These are phyloP conservation scores for Heliconius erato DNA, from an alignment of 2,888 invertebrate species.

Conservation along the genomic window DNA sequence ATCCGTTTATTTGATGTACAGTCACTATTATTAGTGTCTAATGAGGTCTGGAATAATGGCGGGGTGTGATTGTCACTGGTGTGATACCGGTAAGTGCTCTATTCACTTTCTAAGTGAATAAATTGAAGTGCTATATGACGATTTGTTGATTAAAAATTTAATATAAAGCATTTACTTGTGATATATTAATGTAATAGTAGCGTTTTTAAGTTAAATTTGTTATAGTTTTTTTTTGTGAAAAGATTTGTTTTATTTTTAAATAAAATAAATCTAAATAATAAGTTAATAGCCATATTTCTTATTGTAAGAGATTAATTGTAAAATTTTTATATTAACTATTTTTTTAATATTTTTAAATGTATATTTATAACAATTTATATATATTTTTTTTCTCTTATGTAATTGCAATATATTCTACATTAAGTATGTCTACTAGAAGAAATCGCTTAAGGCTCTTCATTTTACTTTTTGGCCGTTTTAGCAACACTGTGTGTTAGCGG, in stretches of 20 bases:
- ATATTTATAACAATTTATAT: too few species aligned
- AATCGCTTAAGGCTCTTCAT: too few species aligned
- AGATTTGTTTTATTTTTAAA: neutral
- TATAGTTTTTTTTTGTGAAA: neutral
- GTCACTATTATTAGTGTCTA: constrained; percentile 37
- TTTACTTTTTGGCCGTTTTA: too few species aligned
- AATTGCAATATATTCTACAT: too few species aligned
- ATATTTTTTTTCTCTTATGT: too few species aligned
- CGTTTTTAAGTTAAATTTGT: neutral
- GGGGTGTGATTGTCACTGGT: constrained; percentile 37
- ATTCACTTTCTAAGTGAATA: constrained; percentile 35
- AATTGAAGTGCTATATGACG: constrained; percentile 27
- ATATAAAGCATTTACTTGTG: neutral
- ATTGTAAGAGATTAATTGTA: too few species aligned
- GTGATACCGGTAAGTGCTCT: constrained; percentile 42
- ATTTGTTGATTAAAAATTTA: constrained; percentile 11
- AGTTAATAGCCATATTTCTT: neutral
- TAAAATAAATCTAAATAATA: neutral
- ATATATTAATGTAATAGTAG: neutral
- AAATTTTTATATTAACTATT: too few species aligned
- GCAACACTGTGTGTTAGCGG: too few species aligned
- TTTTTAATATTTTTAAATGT: too few species aligned
- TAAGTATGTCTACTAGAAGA: too few species aligned
- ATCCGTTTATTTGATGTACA: constrained; percentile 29
- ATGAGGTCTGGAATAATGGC: constrained; percentile 40